A percentile compares a stretch with the other conserved stretches of the same genome.
These are phyloP conservation scores for Psettodes erumei DNA, from an alignment of 2,113 vertebrate genomes.

Conservation along the genomic window DNA sequence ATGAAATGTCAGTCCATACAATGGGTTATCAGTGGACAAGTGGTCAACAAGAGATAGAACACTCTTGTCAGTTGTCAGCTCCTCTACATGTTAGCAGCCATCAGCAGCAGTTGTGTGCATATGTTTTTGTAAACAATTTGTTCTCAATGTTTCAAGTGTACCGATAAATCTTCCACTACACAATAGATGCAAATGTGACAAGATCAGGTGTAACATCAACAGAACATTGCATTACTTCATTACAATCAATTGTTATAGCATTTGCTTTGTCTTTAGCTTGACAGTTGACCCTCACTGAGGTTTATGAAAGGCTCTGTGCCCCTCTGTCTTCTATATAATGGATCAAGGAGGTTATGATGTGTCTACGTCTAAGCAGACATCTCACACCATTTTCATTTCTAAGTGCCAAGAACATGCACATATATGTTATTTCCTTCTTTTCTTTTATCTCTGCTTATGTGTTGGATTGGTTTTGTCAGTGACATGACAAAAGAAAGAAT, in stretches of 20 bases:
- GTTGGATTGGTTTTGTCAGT: too few relatives aligned
- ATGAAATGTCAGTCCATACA: too few relatives aligned
- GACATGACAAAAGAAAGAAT: too few relatives aligned
- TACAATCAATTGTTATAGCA: background rate
- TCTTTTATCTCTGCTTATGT: background rate
- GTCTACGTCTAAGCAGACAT: background rate
- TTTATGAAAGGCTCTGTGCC: background rate
- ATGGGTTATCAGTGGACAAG: too few relatives aligned
- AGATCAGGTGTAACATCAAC: background rate
- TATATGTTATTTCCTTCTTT: background rate
- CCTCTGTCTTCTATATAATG: background rate
- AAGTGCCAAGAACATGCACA: background rate
- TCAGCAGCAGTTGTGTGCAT: background rate
- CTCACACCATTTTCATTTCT: background rate
- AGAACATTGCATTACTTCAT: background rate
- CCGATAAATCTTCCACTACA: background rate
- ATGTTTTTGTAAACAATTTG: background rate
- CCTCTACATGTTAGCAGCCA: background rate
- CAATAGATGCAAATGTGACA: background rate
- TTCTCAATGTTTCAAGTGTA: background rate
- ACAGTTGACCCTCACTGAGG: background rate
- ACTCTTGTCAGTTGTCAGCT: too few relatives aligned
- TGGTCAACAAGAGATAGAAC: too few relatives aligned
- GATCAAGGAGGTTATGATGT: background rate
- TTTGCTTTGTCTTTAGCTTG: background rate